Conservation (phyloP, 2,113 vertebrate species). For the Talpa occidentalis region DNA sequence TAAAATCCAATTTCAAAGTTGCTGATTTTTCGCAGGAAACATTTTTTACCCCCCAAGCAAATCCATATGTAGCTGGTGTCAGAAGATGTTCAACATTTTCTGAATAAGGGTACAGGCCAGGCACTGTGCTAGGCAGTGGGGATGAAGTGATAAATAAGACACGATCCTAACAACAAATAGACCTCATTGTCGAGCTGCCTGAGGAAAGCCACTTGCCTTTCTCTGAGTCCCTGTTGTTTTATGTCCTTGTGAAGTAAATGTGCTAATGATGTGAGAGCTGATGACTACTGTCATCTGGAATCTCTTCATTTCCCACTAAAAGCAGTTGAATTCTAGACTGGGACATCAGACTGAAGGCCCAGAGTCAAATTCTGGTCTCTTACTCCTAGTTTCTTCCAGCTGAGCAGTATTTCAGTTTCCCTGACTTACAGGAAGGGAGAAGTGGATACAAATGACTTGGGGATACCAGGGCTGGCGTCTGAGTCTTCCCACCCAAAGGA, state of each 20-base stretch:
- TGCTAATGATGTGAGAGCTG: neutral
- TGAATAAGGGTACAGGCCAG: neutral
- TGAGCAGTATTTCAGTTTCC: neutral
- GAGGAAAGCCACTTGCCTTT: neutral
- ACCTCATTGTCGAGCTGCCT: neutral
- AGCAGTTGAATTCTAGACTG: neutral
- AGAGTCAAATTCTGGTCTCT: neutral
- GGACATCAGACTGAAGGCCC: neutral
- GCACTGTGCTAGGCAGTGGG: neutral
- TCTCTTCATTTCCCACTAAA: neutral
- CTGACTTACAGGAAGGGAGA: neutral
- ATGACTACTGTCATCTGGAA: neutral
- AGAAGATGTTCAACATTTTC: neutral
- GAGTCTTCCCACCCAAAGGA: neutral
- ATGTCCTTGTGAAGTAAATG: neutral
- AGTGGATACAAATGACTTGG: neutral
- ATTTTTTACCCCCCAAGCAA: neutral
- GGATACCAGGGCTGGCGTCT: neutral
- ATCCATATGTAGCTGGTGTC: neutral
- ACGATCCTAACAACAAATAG: neutral
- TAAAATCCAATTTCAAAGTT: slow-evolving; percentile 43
- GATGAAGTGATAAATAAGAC: neutral
- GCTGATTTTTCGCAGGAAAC: neutral
- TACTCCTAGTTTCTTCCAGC: neutral
- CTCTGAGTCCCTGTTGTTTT: neutral